Evolutionary conservation across 2,797 vertebrate species (phyloP), one percentile per base, ranked within the genome.

Genomic region (Pangasius mekongensis): DNA sequence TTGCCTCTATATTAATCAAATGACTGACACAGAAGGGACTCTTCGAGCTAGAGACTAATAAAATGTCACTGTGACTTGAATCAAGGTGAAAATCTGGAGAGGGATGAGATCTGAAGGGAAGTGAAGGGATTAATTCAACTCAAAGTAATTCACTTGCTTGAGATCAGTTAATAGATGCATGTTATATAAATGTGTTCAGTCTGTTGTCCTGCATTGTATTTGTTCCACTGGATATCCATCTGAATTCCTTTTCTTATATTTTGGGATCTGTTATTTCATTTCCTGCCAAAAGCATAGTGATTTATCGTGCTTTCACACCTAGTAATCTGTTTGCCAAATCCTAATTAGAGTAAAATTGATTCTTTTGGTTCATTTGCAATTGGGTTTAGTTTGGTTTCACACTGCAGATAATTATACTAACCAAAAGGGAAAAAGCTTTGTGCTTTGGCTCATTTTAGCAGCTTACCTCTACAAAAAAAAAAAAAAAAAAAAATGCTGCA

Each of bases 21-120:
- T 24, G 39, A 52, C 74, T 86, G 89, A 89, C 88, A 84, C 83
- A 87, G 47, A 86, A 30, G 27, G 43, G 47, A 77, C 47, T 86
- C 91, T 88, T 43, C 81, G 43, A 67, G 80, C 88, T 88, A 86
- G 83, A 69, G 64, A 89, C 90, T 89, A 89, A 91, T 91, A 83
- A 87, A 86, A 91, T 90, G 89, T 92, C 89, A 91, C 78, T 33
- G 67, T 89, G 89, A 90, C 90, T 89, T 86, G 85, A 83, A 85
- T 52, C 69, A 74, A 90, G 86, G 85, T 56, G 84, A 56, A 89
- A 89, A 86, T 67, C 69, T 82, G 71, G 20, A 90, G 62, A 80
- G 43, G 84, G 49, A 90, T 86, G 9, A 11, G 82, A 76, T 84
- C 43, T 74, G 52, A 80, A 66, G 73, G 86, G 73, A 82, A 66